These are phyloP conservation scores for Chaetogeoica ovagalla DNA, from an alignment of 2,888 invertebrate genomes.

Conservation along the genomic window DNA sequence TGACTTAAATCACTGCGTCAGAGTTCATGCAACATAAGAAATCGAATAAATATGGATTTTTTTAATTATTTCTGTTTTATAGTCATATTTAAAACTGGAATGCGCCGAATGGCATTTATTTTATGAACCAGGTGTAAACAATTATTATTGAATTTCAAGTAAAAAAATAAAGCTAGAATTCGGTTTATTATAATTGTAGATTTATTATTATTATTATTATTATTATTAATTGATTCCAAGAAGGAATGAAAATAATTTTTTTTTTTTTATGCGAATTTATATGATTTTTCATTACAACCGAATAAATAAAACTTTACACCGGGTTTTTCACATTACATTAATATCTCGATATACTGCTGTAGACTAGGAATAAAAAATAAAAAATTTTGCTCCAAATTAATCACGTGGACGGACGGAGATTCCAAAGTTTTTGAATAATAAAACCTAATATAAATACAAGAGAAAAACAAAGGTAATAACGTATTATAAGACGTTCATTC, in stretches of 20 bases:
- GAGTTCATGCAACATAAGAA: too few species aligned
- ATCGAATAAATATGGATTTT: too few species aligned
- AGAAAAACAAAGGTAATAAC: neutral
- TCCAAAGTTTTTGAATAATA: slow-evolving; percentile 40
- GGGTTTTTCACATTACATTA: slow-evolving; percentile 29
- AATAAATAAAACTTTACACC: slow-evolving; percentile 19
- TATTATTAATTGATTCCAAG: too few species aligned
- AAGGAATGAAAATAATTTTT: neutral
- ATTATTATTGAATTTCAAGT: too few species aligned
- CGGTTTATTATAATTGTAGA: too few species aligned
- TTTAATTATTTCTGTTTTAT: too few species aligned
- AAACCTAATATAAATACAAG: slow-evolving; percentile 19
- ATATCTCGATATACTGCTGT: neutral
- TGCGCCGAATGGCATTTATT: too few species aligned
- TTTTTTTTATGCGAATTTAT: neutral
- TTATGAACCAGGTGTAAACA: too few species aligned
- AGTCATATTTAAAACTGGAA: too few species aligned
- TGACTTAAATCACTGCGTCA: too few species aligned
- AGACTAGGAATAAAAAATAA: neutral
- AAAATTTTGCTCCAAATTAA: slow-evolving; percentile 6
- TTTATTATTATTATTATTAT: too few species aligned
- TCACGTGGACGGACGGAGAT: neutral
- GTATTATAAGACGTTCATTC: neutral
- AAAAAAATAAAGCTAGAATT: neutral
- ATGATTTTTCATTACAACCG: slow-evolving; percentile 38